These are phyloP conservation scores for Herpetotheres cachinnans DNA, from an alignment of 2,113 vertebrate species.

Conservation along the genomic window DNA sequence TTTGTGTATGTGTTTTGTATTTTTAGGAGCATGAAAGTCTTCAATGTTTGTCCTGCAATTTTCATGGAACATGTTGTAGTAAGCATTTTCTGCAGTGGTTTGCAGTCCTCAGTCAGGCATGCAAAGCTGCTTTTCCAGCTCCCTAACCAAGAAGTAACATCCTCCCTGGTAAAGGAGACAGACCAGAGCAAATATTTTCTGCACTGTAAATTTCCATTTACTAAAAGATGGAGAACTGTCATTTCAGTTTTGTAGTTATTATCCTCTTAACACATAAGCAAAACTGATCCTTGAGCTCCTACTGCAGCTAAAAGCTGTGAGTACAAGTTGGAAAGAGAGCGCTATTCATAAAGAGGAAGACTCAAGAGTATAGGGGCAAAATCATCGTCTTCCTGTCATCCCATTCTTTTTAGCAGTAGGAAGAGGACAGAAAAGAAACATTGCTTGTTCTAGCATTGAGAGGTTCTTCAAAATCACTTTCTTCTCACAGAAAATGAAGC, in stretches of 20 bases:
- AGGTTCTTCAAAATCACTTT: neutral
- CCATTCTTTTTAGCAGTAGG: neutral
- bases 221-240: neutral
- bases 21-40: neutral
- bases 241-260: neutral
- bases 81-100: neutral
- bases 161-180: neutral
- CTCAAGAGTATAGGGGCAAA: neutral
- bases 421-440: fast-evolving
- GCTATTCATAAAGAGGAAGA: neutral
- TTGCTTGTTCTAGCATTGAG: neutral
- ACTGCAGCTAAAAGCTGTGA: neutral
- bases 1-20: neutral
- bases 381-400: neutral
- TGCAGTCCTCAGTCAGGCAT: neutral
- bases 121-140: neutral
- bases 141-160: neutral
- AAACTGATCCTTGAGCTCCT: neutral
- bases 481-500: neutral
- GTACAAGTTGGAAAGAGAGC: neutral
- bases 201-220: neutral
- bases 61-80: neutral
- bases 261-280: neutral
- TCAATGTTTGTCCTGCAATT: neutral
- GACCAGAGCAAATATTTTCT: neutral